Evolutionary conservation across 1,140 invertebrate genomes (phyloP), one percentile per base, ranked within the genome.

Genomic region (Mycetomoellerius zeteki): DNA sequence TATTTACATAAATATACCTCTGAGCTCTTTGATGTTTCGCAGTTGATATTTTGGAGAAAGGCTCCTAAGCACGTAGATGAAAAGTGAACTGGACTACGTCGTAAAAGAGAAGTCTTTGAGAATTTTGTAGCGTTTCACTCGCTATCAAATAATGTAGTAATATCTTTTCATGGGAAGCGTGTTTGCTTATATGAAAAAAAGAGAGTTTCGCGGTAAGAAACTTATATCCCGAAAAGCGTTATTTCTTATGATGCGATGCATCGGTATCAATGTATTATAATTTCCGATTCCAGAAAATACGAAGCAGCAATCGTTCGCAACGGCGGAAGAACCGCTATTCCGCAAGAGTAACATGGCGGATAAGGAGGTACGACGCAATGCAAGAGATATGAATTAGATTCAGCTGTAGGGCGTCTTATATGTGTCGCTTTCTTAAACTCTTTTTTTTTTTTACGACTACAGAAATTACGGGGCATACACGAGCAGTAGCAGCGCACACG

Each of bases 361-460:
- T 60, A 60, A 30, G 67, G 24, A 60, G 69, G 33, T 62, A 84
- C 30, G 54, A 21, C 65, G 62, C 47, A 80, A 37, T 14, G 65
- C 78, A 72, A 16, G 65, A 47, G 69, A 84, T 84, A 73, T 60
- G 37, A 84, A 84, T 73, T 75, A 75, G 54, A 84, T 60, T 60
- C 37, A 21, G 37, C 37, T 50, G 67, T 47, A 69, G 80, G 52
- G 37, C 67, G 37, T n/a, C 54, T 82, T 73, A 60, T 73, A 82
- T 73, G 47, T 43, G 67, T 73, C 80, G 80, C 43, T 84, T 84
- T 84, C 69, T 75, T 84, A 33, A 73, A 73, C 54, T 75, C n/a
- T 84, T 73, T 80, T 78, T 72, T 30, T 73, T 84, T 75, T 84
- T 58, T 16, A 75, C 33, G 65, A 81, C 37, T n/a, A 33, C 54